A percentile compares a stretch with the other conserved stretches of the same genome.
These are phyloP conservation scores for Coelinius sp. DNA, from an alignment of 2,888 invertebrate species.

Conservation along the genomic window DNA sequence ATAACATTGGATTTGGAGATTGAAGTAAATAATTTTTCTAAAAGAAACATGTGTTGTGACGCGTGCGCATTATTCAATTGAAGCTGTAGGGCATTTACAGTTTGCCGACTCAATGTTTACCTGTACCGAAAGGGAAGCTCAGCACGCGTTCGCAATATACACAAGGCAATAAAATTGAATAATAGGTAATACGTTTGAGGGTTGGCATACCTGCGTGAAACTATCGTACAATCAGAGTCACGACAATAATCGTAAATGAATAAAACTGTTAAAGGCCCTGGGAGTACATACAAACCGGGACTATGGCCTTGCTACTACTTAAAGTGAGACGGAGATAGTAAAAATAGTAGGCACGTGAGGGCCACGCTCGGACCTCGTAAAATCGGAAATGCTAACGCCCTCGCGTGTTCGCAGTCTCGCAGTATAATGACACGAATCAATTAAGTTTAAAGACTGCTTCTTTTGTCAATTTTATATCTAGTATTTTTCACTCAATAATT, in stretches of 20 bases:
- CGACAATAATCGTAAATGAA: slow-evolving; percentile 60
- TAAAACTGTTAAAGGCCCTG: slow-evolving; percentile 51
- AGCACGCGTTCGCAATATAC: slow-evolving; percentile 18
- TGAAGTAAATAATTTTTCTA: neutral
- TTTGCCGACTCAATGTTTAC: neutral
- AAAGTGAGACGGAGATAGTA: neutral
- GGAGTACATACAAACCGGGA: slow-evolving; percentile 37
- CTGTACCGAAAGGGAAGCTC: neutral
- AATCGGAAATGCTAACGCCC: slow-evolving; percentile 24
- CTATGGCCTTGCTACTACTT: slow-evolving; percentile 14
- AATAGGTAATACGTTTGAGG: neutral
- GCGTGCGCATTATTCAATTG: neutral
- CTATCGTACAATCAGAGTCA: slow-evolving; percentile 35
- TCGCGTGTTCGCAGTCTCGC: slow-evolving; percentile 9
- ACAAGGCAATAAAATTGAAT: neutral
- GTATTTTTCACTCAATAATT: too few relatives aligned
- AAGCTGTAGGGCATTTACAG: neutral
- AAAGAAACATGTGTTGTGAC: neutral
- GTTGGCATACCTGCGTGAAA: neutral
- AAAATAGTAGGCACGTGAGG: slow-evolving; percentile 44
- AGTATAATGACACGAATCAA: slow-evolving; percentile 1
- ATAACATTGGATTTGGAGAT: too few relatives aligned
- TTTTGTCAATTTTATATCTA: too few relatives aligned
- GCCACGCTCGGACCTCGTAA: slow-evolving; percentile 48
- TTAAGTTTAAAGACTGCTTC: neutral